A percentile compares a stretch with the other conserved stretches of the same genome.
Conservation (phyloP, 1,140 invertebrate genomes). For the Cyphomyrmex costatus region DNA sequence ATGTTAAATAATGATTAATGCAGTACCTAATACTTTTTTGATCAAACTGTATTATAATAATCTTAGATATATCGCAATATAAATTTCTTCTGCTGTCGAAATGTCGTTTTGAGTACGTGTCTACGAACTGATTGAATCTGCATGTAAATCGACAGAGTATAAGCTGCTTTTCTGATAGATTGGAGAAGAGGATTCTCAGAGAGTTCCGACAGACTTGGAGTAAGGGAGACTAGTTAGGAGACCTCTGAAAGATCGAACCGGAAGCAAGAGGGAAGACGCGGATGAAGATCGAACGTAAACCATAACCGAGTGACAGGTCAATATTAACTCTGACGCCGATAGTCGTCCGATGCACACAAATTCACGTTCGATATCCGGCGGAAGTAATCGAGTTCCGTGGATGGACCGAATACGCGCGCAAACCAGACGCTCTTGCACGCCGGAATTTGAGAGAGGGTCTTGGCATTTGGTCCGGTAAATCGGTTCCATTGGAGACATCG, state of each 20-base stretch:
- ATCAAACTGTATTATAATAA: neutral
- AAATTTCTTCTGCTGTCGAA: slow-evolving; percentile 13
- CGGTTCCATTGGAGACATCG: slow-evolving; percentile 34
- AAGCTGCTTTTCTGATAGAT: slow-evolving; percentile 75
- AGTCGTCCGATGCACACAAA: slow-evolving; percentile 56
- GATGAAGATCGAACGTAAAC: slow-evolving; percentile 69
- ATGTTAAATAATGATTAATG: too few species aligned
- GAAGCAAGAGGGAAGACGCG: slow-evolving; percentile 70
- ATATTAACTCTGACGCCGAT: slow-evolving; percentile 78
- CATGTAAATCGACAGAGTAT: slow-evolving; percentile 82
- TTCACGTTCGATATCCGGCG: slow-evolving; percentile 83
- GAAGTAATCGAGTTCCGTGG: slow-evolving; percentile 82
- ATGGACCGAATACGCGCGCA: slow-evolving; percentile 51
- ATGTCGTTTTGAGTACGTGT: slow-evolving; percentile 35
- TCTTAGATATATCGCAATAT: slow-evolving; percentile 7
- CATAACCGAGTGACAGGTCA: slow-evolving; percentile 78
- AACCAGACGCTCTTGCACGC: slow-evolving; percentile 10
- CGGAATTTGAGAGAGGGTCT: slow-evolving; percentile 52
- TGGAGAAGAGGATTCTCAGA: slow-evolving; percentile 48
- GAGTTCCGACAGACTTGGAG: slow-evolving; percentile 8
- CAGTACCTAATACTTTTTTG: too few species aligned
- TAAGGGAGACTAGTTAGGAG: slow-evolving; percentile 38
- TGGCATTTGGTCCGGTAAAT: slow-evolving; percentile 37
- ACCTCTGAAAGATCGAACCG: slow-evolving; percentile 58
- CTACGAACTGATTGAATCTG: slow-evolving; percentile 79